phyloP scores from a whole-genome alignment of 2,888 invertebrate genomes.

The Drosophila anomalipes region DNA sequence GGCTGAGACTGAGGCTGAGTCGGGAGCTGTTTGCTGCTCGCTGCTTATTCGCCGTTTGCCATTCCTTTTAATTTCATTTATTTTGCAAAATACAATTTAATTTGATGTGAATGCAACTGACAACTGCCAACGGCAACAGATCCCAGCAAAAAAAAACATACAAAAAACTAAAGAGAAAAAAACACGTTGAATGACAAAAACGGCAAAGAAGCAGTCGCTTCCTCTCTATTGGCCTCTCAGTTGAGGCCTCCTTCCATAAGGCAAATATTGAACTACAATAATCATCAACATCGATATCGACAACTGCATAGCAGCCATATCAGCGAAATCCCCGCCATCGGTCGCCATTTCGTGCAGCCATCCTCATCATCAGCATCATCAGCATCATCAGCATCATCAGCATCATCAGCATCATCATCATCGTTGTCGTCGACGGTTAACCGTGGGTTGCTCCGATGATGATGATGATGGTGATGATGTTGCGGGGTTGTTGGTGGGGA shows the following conservation, averaged over 20 bases:
- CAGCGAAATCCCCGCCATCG: conserved; percentile 57
- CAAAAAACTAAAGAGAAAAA: conserved; percentile 5
- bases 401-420: conserved; percentile 15
- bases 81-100: conserved; percentile 81
- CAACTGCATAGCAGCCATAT: conserved; percentile 58
- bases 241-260: conserved; percentile 69
- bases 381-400: conserved; percentile 18
- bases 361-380: conserved; percentile 33
- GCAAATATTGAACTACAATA: conserved; percentile 82
- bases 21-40: conserved; percentile 27
- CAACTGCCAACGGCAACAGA: conserved; percentile 63
- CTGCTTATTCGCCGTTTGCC: conserved; percentile 68
- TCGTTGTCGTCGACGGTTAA: conserved; percentile 9
- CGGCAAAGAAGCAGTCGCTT: conserved; percentile 32
- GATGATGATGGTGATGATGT: background rate
- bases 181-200: conserved; percentile 57
- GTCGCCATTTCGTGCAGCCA: conserved; percentile 68
- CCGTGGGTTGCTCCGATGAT: background rate
- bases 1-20: background rate
- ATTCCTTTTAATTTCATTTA: conserved; percentile 80
- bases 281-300: conserved; percentile 71
- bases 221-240: conserved; percentile 34
- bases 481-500: conserved; percentile 21
- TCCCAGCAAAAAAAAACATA: conserved; percentile 17
- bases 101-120: conserved; percentile 81